These are phyloP conservation scores for Pangasius sanitwongsei DNA, from an alignment of 2,797 vertebrate genomes.

Conservation along the genomic window DNA sequence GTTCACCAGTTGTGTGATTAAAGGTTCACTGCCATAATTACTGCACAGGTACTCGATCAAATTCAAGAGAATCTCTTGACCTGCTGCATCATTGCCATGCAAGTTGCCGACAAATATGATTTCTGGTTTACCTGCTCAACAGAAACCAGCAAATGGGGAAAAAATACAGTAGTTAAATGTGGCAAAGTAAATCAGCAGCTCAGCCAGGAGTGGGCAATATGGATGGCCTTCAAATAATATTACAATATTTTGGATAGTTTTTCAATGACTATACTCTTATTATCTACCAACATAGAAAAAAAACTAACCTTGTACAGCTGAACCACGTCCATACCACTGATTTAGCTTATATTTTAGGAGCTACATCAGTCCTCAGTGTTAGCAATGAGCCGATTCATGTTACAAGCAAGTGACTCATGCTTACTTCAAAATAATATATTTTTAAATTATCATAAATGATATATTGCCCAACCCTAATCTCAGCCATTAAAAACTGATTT, in stretches of 20 bases:
- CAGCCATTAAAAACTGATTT: neutral
- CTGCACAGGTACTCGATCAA: constrained; percentile 83
- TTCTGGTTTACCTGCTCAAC: constrained; percentile 48
- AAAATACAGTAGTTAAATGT: neutral
- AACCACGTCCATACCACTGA: neutral
- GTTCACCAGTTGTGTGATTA: constrained; percentile 78
- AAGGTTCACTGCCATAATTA: constrained; percentile 79
- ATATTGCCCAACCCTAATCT: neutral
- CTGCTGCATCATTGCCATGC: constrained; percentile 83
- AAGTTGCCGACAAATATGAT: constrained; percentile 56
- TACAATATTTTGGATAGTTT: neutral
- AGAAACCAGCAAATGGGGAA: constrained; percentile 30
- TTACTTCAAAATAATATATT: neutral
- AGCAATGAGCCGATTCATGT: neutral
- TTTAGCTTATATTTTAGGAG: neutral
- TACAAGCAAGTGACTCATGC: neutral
- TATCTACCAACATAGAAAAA: neutral
- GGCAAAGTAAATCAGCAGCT: neutral
- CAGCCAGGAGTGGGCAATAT: neutral
- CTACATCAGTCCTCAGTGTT: neutral
- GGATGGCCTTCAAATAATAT: neutral
- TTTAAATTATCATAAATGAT: neutral
- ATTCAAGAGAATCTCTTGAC: constrained; percentile 79
- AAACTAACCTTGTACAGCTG: neutral
- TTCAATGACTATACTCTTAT: neutral